A percentile compares a stretch with the other conserved stretches of the same genome.
phyloP scores from a whole-genome alignment of 2,888 invertebrate species.

The Papilio protenor region DNA sequence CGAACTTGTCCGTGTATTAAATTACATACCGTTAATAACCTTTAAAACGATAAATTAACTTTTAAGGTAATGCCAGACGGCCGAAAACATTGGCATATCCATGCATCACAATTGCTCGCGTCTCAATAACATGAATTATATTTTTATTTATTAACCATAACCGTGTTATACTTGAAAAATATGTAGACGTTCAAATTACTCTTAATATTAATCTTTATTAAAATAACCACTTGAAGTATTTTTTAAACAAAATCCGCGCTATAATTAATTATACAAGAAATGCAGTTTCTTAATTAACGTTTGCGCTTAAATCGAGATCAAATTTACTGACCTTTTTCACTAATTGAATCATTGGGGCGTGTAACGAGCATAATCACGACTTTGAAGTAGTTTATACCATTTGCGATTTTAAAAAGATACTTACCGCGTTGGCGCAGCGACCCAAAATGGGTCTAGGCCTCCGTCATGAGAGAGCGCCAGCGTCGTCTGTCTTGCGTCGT shows the following conservation, averaged over 20 bases:
- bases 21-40: slow-evolving; percentile 72
- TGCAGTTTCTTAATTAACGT: slow-evolving; percentile 6
- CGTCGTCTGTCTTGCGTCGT: too few relatives aligned
- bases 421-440: too few relatives aligned
- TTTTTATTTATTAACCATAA: slow-evolving; percentile 22
- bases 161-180: neutral
- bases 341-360: slow-evolving; percentile 19
- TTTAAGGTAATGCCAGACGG: slow-evolving; percentile 52
- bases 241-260: neutral
- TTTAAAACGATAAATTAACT: slow-evolving; percentile 62
- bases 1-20: slow-evolving; percentile 58
- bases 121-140: slow-evolving; percentile 21
- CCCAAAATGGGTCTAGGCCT: too few relatives aligned
- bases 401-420: slow-evolving; percentile 15
- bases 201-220: neutral
- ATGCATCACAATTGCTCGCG: slow-evolving; percentile 12
- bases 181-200: neutral
- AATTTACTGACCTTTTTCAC: neutral
- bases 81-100: slow-evolving; percentile 26
- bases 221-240: neutral
- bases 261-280: slow-evolving; percentile 1
- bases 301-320: slow-evolving; percentile 2
- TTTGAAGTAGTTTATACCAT: neutral
- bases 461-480: too few relatives aligned
- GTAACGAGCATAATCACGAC: slow-evolving; percentile 14